Evolutionary conservation across 2,888 invertebrate genomes (phyloP).

Genomic region (Andrena fulva): DNA sequence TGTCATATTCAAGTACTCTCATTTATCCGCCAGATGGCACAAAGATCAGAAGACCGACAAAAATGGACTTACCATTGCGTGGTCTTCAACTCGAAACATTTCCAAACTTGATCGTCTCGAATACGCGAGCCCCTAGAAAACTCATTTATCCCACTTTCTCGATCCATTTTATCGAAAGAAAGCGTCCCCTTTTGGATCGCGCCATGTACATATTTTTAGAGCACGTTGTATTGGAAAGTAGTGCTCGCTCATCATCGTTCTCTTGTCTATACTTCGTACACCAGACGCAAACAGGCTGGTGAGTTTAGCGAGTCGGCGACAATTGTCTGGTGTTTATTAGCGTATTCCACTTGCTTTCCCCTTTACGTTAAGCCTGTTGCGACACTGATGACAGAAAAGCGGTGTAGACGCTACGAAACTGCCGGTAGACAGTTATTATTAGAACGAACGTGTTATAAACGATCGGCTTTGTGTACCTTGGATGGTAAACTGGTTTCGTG

Average conservation of each 20-base stretch:
- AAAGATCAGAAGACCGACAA: too few species aligned
- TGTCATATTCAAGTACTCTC: too few species aligned
- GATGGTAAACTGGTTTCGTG: constrained; percentile 65
- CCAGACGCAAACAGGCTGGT: neutral
- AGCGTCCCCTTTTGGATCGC: neutral
- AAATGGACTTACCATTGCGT: too few species aligned
- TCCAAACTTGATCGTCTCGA: too few species aligned
- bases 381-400: constrained; percentile 28
- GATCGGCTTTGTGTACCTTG: constrained; percentile 64
- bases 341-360: constrained; percentile 25
- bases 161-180: too few species aligned
- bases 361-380: constrained; percentile 15
- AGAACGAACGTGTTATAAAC: constrained; percentile 46
- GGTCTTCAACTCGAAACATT: too few species aligned
- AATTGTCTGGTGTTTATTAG: constrained; percentile 45
- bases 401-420: constrained; percentile 12
- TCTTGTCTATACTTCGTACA: neutral
- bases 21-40: too few species aligned
- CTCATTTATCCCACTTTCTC: too few species aligned
- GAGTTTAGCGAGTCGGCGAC: constrained; percentile 34
- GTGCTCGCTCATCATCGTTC: neutral
- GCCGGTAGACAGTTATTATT: constrained; percentile 58
- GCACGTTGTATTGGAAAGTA: neutral
- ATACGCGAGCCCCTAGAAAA: too few species aligned
- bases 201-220: neutral